These are phyloP conservation scores for Vanessa cardui DNA, from an alignment of 2,888 invertebrate species.

Conservation along the genomic window DNA sequence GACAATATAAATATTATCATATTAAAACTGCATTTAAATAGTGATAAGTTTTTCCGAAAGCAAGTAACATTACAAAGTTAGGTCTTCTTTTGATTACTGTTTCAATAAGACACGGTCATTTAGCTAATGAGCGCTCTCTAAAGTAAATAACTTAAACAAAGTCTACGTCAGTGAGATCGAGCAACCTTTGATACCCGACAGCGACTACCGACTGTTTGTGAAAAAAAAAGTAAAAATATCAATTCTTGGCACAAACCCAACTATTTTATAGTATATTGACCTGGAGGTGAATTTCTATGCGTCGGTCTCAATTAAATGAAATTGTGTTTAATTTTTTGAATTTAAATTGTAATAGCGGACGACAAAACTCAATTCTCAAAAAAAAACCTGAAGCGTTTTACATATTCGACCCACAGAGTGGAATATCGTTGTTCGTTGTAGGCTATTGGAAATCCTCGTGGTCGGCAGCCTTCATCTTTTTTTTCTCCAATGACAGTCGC, in stretches of 20 bases:
- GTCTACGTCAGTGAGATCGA: slow-evolving; percentile 67
- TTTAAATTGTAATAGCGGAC: neutral
- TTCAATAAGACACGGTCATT: slow-evolving; percentile 75
- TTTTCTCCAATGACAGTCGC: slow-evolving; percentile 24
- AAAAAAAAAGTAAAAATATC: slow-evolving; percentile 56
- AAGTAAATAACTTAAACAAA: slow-evolving; percentile 76
- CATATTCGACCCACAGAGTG: slow-evolving; percentile 15
- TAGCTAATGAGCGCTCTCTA: slow-evolving; percentile 76
- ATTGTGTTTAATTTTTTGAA: neutral
- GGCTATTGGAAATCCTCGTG: slow-evolving; percentile 30
- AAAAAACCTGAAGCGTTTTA: neutral
- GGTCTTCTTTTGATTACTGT: slow-evolving; percentile 62
- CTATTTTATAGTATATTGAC: slow-evolving; percentile 19
- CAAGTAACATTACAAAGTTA: slow-evolving; percentile 35
- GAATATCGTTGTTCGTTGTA: slow-evolving; percentile 23
- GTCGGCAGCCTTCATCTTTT: slow-evolving; percentile 21
- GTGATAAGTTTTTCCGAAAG: slow-evolving; percentile 23
- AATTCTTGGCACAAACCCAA: slow-evolving; percentile 42
- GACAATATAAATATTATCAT: neutral
- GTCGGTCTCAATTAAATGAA: neutral
- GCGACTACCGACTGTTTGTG: slow-evolving; percentile 52
- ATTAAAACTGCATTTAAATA: slow-evolving; percentile 1
- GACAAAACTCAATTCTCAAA: neutral
- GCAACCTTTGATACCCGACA: slow-evolving; percentile 64
- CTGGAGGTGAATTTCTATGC: neutral